Base-by-base conservation (phyloP, 2,797 vertebrate genomes). In the Esox masquinongy region DNA sequence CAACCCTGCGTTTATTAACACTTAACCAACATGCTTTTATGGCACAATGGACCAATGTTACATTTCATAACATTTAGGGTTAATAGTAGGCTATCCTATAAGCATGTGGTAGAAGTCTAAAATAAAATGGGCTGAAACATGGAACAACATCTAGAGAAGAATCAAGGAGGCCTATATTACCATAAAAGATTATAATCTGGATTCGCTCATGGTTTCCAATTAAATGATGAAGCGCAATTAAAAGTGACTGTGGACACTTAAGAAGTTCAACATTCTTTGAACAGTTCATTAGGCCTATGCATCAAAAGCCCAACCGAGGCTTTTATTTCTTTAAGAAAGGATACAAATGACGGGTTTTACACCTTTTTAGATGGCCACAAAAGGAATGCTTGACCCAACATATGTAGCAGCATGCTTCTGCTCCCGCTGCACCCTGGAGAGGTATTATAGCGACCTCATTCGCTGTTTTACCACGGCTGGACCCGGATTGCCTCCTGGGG, bases 361-460 rank as follows among this genome's bases (percentile, higher is more conserved):
- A 94, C 93, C 93, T 94, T 95, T 93, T 94, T 94, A 93, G 92
- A 90, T 90, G 85, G 80, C 80, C 86, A 95, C 95, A 96, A 96
- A 95, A 90, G 94, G 91, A 91, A 92, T 93, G 95, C 94, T 95
- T 95, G 95, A 95, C 95, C 95, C 94, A 94, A 95, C 95, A 95
- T 96, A 96, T 96, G 96, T 95, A 96, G 94, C 94, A 95, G 93
- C 91, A 93, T 94, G 95, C 95, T 93, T 89, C 90, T 91, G 88
- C 92, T 93, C 87, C 87, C 91, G 79, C 88, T 77, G 91, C 91
- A 89, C 93, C 93, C 93, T 77, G 89, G 92, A 74, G 91, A 85
- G 91, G 90, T 79, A 89, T 90, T 93, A 87, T 89, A 86, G 80
- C 77, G 90, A 91, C 85, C 91, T 92, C 88, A 88, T 88, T 85